Evolutionary conservation across 2,888 invertebrate genomes (phyloP).

Genomic region (Nomada goodeniana): DNA sequence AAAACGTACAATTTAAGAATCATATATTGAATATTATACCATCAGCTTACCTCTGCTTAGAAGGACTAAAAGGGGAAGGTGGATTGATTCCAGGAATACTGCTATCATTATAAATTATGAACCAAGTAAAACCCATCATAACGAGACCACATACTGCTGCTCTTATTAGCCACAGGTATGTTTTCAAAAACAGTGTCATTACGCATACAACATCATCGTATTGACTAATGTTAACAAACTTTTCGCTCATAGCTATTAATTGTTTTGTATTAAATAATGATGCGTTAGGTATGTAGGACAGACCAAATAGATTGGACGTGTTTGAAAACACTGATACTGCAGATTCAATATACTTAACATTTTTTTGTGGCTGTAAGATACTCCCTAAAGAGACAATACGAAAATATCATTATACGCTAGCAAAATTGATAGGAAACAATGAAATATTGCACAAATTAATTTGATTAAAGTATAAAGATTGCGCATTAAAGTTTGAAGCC

Average conservation of each 20-base stretch:
- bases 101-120: conserved; percentile 87
- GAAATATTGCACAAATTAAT: neutral
- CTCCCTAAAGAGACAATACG: conserved; percentile 54
- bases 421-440: conserved; percentile 38
- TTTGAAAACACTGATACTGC: conserved; percentile 51
- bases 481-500: conserved; percentile 15
- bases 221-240: conserved; percentile 59
- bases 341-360: conserved; percentile 41
- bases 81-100: conserved; percentile 87
- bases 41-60: conserved; percentile 84
- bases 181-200: conserved; percentile 35
- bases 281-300: conserved; percentile 29
- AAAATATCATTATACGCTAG: conserved; percentile 42
- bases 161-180: conserved; percentile 72
- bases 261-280: conserved; percentile 42
- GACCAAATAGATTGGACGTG: conserved; percentile 31
- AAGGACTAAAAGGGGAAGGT: conserved; percentile 86
- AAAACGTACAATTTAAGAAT: neutral
- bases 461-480: conserved; percentile 8
- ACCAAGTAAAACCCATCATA: conserved; percentile 86
- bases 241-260: conserved; percentile 47
- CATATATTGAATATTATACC: neutral
- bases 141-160: conserved; percentile 84
- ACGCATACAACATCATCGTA: conserved; percentile 59
- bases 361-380: conserved; percentile 36